A percentile compares a stretch with the other conserved stretches of the same genome.
phyloP scores from a whole-genome alignment of 2,888 invertebrate species.

The Drosophila yooni region DNA sequence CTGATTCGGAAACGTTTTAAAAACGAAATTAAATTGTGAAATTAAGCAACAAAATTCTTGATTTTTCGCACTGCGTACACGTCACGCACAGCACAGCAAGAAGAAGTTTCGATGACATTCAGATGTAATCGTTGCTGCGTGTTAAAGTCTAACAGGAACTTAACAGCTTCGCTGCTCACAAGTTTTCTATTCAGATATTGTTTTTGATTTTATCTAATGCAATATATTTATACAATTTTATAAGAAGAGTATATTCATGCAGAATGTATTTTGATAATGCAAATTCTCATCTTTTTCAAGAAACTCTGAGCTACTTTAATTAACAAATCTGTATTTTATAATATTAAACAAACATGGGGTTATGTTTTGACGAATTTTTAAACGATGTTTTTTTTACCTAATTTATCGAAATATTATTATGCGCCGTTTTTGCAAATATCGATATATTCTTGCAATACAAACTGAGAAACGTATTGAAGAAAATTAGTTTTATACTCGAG shows the following conservation, averaged over 20 bases:
- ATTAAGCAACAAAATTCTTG: slow-evolving; percentile 37
- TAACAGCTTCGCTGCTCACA: slow-evolving; percentile 14
- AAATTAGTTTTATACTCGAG: neutral
- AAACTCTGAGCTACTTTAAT: neutral
- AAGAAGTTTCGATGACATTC: slow-evolving; percentile 48
- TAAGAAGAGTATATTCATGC: neutral
- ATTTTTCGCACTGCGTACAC: slow-evolving; percentile 76
- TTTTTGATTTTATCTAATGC: neutral
- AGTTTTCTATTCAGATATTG: slow-evolving; percentile 1
- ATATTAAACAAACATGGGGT: neutral
- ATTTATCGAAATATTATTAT: neutral
- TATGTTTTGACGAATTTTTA: neutral
- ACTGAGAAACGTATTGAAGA: slow-evolving; percentile 44
- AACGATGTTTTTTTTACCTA: neutral
- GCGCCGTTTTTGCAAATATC: slow-evolving; percentile 5
- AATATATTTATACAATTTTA: neutral
- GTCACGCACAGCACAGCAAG: slow-evolving; percentile 72
- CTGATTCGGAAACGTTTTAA: slow-evolving; percentile 36
- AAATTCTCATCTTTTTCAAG: neutral
- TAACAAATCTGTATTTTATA: neutral
- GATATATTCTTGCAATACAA: slow-evolving; percentile 21
- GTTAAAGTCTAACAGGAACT: slow-evolving; percentile 19
- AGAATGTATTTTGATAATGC: neutral
- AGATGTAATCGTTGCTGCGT: slow-evolving; percentile 26
- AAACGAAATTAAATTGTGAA: slow-evolving; percentile 42